Base-by-base conservation (phyloP, 2,888 invertebrate genomes). In the Cephus sareptanus region DNA sequence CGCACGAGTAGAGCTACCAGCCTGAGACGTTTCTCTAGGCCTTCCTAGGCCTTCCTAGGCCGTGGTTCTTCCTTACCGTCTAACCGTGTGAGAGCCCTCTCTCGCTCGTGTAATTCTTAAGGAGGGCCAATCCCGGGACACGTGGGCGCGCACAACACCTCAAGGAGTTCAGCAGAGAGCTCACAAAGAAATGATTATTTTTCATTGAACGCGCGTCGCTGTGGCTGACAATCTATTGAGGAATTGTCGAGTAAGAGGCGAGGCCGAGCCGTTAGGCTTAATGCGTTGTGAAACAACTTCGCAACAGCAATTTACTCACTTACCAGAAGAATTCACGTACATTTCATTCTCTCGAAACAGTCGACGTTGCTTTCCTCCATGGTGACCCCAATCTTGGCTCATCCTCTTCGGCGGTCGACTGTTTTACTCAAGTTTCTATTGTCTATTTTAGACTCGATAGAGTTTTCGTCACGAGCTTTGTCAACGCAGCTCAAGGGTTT, bases 221-320 rank as follows among this genome's bases (percentile, higher is more conserved):
- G 40, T 6, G 40, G 23, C 68, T 40, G 74, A 76, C 79, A 81
- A 81, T 80, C 77, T 76, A 77, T 81, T 80, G 80, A 81, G 81
- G 80, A 81, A 81, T 77, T 69, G 69, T 35, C 37, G 68, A 31
- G 73, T 70, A 77, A 71, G 75, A 79, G 81, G 76, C 80, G 76
- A 79, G 79, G 79, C 79, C 56, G 40, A 56, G 71, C 78, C 13
- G 73, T 56, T 23, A 56, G 69, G 77, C 69, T 11, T n/a, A 13
- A 35, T n/a, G 34, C 33, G 23, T 74, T 74, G 74, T 12, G 74
- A 74, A 74, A 74, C 15, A 30, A n/a, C 74, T 34, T 74, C 35
- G 74, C 74, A 74, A 74, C 6, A 34, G 6, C 11, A 74, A 74
- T 74, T 74, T 34, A 34, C 31, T 71, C 71, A 3, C 71, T 56